Percentiles rank a stretch among this genome's conserved stretches.
phyloP scores from a whole-genome alignment of 2,797 vertebrate species.

The Gadopsis marmoratus region DNA sequence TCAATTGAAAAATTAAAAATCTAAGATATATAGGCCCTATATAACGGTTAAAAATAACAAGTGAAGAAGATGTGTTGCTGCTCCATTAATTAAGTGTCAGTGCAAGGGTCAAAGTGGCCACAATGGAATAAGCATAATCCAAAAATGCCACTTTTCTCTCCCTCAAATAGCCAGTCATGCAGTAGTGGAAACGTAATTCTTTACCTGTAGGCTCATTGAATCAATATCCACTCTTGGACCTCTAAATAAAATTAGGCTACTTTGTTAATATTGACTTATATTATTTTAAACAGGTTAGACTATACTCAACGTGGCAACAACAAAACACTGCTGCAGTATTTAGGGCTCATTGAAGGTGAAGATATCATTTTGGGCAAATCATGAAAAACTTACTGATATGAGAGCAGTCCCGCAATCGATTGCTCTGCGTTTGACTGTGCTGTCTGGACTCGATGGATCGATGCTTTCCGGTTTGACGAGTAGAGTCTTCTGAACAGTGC shows the following conservation, averaged over 20 bases:
- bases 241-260: neutral
- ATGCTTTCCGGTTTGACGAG: conserved; percentile 42
- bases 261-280: neutral
- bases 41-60: neutral
- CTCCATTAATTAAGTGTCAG: neutral
- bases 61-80: neutral
- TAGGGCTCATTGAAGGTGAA: neutral
- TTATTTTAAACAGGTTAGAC: neutral
- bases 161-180: neutral
- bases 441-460: conserved; percentile 73
- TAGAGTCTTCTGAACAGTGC: conserved; percentile 64
- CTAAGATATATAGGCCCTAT: neutral
- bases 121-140: neutral
- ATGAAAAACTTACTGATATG: neutral
- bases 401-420: conserved; percentile 48
- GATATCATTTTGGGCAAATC: neutral
- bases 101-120: neutral
- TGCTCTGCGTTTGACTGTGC: conserved; percentile 61
- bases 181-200: neutral
- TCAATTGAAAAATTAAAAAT: neutral
- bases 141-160: neutral
- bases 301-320: neutral
- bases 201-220: neutral
- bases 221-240: neutral
- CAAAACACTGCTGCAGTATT: neutral